phyloP scores from a whole-genome alignment of 2,888 invertebrate genomes.

The Megastigmus dorsalis region DNA sequence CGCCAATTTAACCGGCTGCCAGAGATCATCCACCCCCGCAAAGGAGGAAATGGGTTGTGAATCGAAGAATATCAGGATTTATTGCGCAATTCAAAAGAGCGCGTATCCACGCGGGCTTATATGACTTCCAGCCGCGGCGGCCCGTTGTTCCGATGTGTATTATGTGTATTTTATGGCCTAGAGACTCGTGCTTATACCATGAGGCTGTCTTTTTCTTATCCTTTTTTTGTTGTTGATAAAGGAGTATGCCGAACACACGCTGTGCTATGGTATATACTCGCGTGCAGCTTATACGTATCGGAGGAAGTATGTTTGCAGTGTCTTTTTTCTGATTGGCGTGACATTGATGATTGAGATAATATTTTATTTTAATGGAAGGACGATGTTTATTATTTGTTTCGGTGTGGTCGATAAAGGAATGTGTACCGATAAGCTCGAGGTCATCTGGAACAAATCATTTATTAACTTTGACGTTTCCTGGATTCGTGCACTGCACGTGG shows the following conservation, averaged over 20 bases:
- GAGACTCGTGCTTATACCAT: not conserved
- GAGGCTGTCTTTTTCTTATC: not conserved
- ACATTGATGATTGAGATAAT: not conserved
- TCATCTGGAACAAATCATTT: not conserved
- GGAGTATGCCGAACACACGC: too few species aligned
- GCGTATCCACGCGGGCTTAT: slow-evolving; percentile 64
- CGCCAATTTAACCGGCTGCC: slow-evolving; percentile 69
- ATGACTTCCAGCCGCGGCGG: slow-evolving; percentile 64
- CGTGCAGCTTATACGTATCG: not conserved
- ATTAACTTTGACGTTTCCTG: not conserved
- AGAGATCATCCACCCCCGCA: slow-evolving; percentile 71
- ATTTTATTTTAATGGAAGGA: not conserved
- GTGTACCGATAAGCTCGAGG: slow-evolving; percentile 6
- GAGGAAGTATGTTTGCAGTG: not conserved
- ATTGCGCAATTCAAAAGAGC: slow-evolving; percentile 71
- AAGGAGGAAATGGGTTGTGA: slow-evolving; percentile 73
- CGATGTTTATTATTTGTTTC: not conserved
- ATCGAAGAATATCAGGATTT: slow-evolving; percentile 73
- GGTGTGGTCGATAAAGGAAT: not conserved
- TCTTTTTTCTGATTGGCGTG: not conserved
- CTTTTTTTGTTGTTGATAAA: too few species aligned
- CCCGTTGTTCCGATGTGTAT: slow-evolving; percentile 13
- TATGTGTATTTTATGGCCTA: not conserved
- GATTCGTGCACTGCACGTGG: too few species aligned
- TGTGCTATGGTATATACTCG: too few species aligned